These are phyloP conservation scores for Rhipidura dahli DNA, from an alignment of 2,113 vertebrate genomes.

Conservation along the genomic window DNA sequence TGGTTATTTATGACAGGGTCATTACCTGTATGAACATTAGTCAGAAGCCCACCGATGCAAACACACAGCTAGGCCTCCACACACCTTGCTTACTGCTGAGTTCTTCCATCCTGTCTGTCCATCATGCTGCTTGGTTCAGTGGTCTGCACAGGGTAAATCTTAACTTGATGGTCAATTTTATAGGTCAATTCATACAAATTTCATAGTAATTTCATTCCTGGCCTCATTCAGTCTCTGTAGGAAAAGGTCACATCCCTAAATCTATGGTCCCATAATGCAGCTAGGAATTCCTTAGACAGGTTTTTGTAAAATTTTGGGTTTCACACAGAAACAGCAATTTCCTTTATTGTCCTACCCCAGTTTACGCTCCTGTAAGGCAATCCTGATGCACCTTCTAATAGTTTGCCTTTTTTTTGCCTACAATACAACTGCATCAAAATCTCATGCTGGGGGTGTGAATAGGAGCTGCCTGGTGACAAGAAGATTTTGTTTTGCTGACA, in stretches of 20 bases:
- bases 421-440: neutral
- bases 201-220: neutral
- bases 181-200: neutral
- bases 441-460: neutral
- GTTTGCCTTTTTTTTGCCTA: neutral
- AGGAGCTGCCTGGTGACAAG: neutral
- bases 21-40: fast-evolving
- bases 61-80: neutral
- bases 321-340: neutral
- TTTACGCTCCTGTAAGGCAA: neutral
- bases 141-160: neutral
- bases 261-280: neutral
- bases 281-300: neutral
- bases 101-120: neutral
- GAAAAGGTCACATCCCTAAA: neutral
- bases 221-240: neutral
- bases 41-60: neutral
- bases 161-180: neutral
- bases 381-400: neutral
- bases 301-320: neutral
- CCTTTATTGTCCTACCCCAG: neutral
- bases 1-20: neutral
- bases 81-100: neutral
- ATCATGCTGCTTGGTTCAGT: neutral
- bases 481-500: neutral